Conservation (phyloP, 2,888 invertebrate species). For the Dermolepida albohirtum region DNA sequence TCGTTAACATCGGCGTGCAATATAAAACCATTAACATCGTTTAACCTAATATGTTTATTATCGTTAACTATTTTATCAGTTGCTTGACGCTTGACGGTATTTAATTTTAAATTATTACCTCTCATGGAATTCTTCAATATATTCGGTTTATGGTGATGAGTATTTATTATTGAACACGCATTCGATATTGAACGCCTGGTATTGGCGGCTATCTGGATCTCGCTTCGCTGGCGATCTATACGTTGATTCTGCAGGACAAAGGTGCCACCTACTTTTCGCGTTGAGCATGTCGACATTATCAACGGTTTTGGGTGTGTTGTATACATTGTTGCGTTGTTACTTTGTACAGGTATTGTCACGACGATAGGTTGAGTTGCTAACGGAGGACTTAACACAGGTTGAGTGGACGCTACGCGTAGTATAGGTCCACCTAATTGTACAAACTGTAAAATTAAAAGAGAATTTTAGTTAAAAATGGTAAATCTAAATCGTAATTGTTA, state of each 20-base stretch:
- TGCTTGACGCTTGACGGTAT: slow-evolving; percentile 51
- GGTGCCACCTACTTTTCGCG: slow-evolving; percentile 70
- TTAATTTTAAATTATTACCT: slow-evolving; percentile 55
- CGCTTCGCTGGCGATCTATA: slow-evolving; percentile 60
- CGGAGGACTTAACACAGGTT: slow-evolving; percentile 54
- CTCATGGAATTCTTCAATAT: slow-evolving; percentile 53
- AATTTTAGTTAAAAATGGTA: slow-evolving; percentile 26
- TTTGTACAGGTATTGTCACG: slow-evolving; percentile 56
- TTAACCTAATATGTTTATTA: slow-evolving; percentile 59
- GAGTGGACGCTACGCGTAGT: slow-evolving; percentile 55
- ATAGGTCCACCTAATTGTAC: slow-evolving; percentile 57
- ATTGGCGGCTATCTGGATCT: slow-evolving; percentile 59
- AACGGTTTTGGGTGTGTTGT: slow-evolving; percentile 72
- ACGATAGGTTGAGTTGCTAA: slow-evolving; percentile 56
- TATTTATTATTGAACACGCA: slow-evolving; percentile 37
- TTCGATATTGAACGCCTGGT: slow-evolving; percentile 45
- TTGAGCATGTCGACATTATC: slow-evolving; percentile 70
- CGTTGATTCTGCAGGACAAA: slow-evolving; percentile 67
- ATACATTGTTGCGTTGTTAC: slow-evolving; percentile 62
- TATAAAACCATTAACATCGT: slow-evolving; percentile 58
- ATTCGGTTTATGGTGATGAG: slow-evolving; percentile 54
- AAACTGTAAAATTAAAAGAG: slow-evolving; percentile 52
- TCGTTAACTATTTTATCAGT: slow-evolving; percentile 55
- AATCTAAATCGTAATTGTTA: neutral
- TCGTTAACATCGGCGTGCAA: slow-evolving; percentile 59